Conservation (phyloP, 2,113 vertebrate genomes). For the Brachyhypopomus occidentalis region DNA sequence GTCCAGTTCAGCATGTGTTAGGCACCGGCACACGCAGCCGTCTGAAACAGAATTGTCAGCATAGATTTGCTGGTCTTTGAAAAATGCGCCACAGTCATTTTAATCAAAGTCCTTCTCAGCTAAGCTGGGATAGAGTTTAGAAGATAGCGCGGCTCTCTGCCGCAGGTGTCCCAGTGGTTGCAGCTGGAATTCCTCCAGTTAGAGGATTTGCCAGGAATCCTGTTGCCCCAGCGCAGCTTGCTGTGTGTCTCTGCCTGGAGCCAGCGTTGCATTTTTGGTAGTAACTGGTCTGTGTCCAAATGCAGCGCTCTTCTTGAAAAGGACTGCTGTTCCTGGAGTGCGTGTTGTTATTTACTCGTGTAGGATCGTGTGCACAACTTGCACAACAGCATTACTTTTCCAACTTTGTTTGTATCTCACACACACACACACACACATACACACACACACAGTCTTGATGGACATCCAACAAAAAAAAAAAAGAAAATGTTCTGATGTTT, state of each 20-base stretch:
- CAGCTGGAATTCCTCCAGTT: constrained; percentile 42
- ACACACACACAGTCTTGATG: background rate
- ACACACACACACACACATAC: background rate
- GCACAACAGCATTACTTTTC: constrained; percentile 2
- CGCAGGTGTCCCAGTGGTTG: constrained; percentile 46
- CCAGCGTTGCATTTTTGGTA: constrained; percentile 1
- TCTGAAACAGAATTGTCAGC: constrained; percentile 16
- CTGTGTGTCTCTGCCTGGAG: constrained; percentile 21
- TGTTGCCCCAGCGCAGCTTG: constrained; percentile 14
- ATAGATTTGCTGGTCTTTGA: constrained; percentile 27
- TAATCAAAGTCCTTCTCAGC: constrained; percentile 35
- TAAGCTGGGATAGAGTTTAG: constrained; percentile 35
- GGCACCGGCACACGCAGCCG: background rate
- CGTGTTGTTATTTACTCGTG: background rate
- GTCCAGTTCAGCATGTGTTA: background rate
- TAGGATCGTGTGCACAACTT: constrained; percentile 7
- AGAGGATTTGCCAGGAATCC: constrained; percentile 27
- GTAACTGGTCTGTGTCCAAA: constrained; percentile 30
- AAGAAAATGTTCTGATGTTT: background rate
- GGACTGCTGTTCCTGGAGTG: constrained; percentile 9
- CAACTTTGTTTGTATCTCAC: constrained; percentile 2
- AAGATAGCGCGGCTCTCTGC: constrained; percentile 16
- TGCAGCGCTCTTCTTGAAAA: background rate
- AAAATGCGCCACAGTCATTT: constrained; percentile 33
- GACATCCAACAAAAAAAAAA: background rate